Conservation (phyloP, 2,888 invertebrate genomes). For the Amiota minor region DNA sequence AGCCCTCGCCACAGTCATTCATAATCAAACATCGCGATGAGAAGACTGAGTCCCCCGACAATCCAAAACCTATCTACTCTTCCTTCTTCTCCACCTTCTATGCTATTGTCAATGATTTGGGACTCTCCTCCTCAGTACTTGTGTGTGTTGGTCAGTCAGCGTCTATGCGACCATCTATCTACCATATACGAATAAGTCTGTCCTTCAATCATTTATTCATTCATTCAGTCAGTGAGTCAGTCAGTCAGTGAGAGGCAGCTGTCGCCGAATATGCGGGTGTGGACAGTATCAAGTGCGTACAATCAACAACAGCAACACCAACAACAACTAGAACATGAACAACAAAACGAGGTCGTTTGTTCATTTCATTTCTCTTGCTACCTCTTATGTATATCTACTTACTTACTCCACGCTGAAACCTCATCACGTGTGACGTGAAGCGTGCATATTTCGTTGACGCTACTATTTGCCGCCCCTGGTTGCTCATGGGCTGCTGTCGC, state of each 20-base stretch:
- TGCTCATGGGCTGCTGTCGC: not conserved
- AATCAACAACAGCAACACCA: conserved; percentile 7
- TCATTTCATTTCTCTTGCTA: not conserved
- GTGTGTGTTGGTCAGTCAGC: conserved; percentile 1
- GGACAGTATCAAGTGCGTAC: conserved; percentile 31
- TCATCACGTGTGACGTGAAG: conserved; percentile 22
- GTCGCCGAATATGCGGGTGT: conserved; percentile 32
- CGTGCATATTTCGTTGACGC: conserved; percentile 19
- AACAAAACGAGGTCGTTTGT: conserved; percentile 21
- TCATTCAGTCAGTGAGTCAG: conserved; percentile 23
- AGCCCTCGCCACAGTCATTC: not conserved
- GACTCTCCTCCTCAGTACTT: not conserved
- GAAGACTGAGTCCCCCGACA: not conserved
- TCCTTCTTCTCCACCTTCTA: no score
- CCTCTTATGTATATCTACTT: not conserved
- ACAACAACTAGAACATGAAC: not conserved
- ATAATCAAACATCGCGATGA: conserved; percentile 8
- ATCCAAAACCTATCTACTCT: no score
- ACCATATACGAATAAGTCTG: not conserved
- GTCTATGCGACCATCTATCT: not conserved
- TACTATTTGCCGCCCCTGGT: not conserved
- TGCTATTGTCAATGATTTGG: no score
- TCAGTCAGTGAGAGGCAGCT: conserved; percentile 39
- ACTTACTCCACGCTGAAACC: not conserved
- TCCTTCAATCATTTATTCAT: not conserved